Evolutionary conservation across 2,797 vertebrate genomes (phyloP), one percentile per base, ranked within the genome.

Genomic region (Scomberomorus guttatus): DNA sequence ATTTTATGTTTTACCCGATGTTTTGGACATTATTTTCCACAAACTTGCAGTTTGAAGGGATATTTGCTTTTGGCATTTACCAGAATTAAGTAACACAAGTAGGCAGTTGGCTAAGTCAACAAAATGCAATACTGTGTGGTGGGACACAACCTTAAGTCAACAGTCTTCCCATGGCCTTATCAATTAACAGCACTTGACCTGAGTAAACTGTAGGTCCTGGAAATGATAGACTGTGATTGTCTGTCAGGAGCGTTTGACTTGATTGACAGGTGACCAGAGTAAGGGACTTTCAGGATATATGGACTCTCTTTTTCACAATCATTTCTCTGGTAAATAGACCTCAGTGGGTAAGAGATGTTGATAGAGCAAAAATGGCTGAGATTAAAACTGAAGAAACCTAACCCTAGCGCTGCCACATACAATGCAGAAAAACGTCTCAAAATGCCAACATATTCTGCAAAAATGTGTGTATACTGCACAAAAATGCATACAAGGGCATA

Each of bases 191-290:
- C 17, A 46, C 44, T 46, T 46, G 44, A 46, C 44, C 44, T 46
- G 44, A 6, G 44, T 46, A 46, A 46, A 46, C 44, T 17, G 44
- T 46, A 46, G 44, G 58, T 37, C 18, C 42, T 62, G 55, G 59
- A 63, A 56, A 44, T 27, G 42, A 48, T 77, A 27, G 27, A 29
- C 24, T 71, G n/a, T 56, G 29, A 46, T 46, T 46, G 44, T 62
- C 39, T 57, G 52, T 57, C 66, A 10, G 25, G 29, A 71, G 17
- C 59, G 32, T 27, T 63, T 70, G 22, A 48, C 18, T 63, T 77
- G 75, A 77, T 50, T 63, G 75, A 63, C 58, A 63, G 39, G 15
- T 34, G 51, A 56, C 51, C 42, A 55, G 66, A 51, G 27, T 57
- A 48, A 70, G 61, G 34, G n/a, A 3, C 5, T 22, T 55, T 50